Evolutionary conservation across 2,797 vertebrate genomes (phyloP), one percentile per base, ranked within the genome.

Genomic region (Siniperca scherzeri): DNA sequence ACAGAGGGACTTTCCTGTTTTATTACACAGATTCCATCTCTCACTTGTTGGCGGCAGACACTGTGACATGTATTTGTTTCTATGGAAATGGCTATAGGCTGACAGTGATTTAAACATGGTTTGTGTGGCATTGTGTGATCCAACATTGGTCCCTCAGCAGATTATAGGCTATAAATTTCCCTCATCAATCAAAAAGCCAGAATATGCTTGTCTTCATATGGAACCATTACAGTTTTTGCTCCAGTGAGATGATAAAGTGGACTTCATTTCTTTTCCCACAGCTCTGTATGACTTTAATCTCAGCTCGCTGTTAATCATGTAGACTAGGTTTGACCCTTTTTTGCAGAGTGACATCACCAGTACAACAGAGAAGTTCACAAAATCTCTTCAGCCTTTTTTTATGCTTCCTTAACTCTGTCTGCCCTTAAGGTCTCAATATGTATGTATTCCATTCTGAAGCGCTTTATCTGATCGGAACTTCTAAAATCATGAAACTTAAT

Each of bases 101-200:
- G 83, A 88, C 89, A 87, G 80, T 93, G 91, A 93, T 92, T 92
- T 87, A 87, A 91, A 84, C 85, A 70, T 79, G 77, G 89, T 92
- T 92, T 88, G 77, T 82, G 88, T 89, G 87, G 82, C 84, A 83
- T 82, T 80, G 85, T 86, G 77, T 66, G 78, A 94, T 87, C 78
- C 80, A 83, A 48, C 78, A 64, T 87, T 55, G 66, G 80, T 89
- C 87, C 83, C 88, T 79, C 64, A 19, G 72, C 67, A 94, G 88
- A 92, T 91, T 93, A 91, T 83, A 89, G 87, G 87, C 82, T 84
- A 69, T 76, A 72, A 61, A 87, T 89, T 85, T 90, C 46, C 73
- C 77, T 92, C 93, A 92, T 94, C 90, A 90, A 91, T 93, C 89
- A 93, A 66, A 83, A 83, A 77, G 80, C 82, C 78, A 76, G 44